phyloP scores from a whole-genome alignment of 1,140 invertebrate genomes.

The Armadillidium nasatum region DNA sequence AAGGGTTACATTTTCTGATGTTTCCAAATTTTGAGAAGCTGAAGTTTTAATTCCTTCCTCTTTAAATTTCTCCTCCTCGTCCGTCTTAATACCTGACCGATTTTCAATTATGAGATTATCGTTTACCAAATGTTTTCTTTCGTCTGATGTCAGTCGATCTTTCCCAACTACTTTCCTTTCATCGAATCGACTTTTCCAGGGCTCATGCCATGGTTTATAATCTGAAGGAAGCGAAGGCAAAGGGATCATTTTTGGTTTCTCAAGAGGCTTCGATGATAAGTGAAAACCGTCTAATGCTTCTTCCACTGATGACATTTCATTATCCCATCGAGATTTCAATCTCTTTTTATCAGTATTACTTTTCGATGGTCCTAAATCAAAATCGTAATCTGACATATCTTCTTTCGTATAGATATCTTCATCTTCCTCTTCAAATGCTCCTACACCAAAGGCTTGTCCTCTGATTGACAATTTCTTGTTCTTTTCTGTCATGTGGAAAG shows the following conservation, averaged over 20 bases:
- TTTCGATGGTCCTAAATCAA: constrained; percentile 50
- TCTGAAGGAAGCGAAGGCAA: constrained; percentile 67
- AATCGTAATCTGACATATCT: constrained; percentile 91
- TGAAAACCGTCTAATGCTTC: constrained; percentile 61
- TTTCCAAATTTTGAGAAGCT: too few relatives aligned
- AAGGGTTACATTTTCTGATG: background rate
- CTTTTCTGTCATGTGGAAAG: constrained; percentile 55
- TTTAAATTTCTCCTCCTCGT: constrained; percentile 16
- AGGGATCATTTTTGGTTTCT: constrained; percentile 60
- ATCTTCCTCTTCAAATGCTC: constrained; percentile 92
- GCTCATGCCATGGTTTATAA: constrained; percentile 61
- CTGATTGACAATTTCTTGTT: constrained; percentile 70
- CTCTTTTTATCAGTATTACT: background rate
- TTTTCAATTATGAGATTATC: too few relatives aligned
- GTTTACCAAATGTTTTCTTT: too few relatives aligned
- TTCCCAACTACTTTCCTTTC: too few relatives aligned
- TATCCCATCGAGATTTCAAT: background rate
- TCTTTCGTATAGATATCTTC: constrained; percentile 89
- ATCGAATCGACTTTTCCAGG: constrained; percentile 24
- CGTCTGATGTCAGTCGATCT: too few relatives aligned
- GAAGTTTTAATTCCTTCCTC: background rate
- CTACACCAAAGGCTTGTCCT: constrained; percentile 90
- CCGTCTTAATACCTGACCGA: too few relatives aligned
- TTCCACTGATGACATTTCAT: background rate
- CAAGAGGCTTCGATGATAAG: constrained; percentile 53